Percentiles rank a stretch among this genome's conserved stretches.
Conservation (phyloP, 2,797 vertebrate species). For the Heteromormyrus szaboi region DNA sequence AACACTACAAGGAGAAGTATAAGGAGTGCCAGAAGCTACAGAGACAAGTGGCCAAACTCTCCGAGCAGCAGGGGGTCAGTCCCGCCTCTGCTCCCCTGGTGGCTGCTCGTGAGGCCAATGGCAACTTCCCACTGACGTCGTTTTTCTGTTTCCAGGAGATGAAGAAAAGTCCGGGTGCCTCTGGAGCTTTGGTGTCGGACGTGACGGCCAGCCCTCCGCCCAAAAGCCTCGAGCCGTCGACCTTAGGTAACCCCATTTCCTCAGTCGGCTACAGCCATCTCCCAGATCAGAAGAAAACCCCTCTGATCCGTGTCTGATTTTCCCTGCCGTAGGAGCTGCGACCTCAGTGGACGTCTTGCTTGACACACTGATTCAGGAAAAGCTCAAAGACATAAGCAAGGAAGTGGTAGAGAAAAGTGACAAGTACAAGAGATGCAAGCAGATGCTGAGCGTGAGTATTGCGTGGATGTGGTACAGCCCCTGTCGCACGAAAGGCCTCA, state of each 20-base stretch:
- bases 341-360: constrained; percentile 71
- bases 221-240: constrained; percentile 60
- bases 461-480: background rate
- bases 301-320: background rate
- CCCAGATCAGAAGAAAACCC: background rate
- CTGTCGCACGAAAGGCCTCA: background rate
- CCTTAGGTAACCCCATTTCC: constrained; percentile 67
- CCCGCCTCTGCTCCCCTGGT: background rate
- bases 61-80: constrained; percentile 81
- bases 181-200: constrained; percentile 64
- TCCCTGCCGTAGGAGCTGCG: constrained; percentile 62
- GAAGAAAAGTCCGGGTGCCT: constrained; percentile 52
- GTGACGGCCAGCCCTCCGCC: constrained; percentile 60
- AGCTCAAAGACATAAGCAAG: constrained; percentile 82
- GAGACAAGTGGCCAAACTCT: constrained; percentile 84
- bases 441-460: constrained; percentile 79
- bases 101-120: background rate
- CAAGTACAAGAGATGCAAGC: constrained; percentile 92
- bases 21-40: constrained; percentile 96
- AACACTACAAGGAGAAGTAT: constrained; percentile 98
- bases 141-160: constrained; percentile 45
- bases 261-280: background rate
- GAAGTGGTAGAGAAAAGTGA: constrained; percentile 83
- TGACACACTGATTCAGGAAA: constrained; percentile 80
- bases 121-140: background rate